These are phyloP conservation scores for Nothura maculosa DNA, from an alignment of 2,797 vertebrate genomes.

Conservation along the genomic window DNA sequence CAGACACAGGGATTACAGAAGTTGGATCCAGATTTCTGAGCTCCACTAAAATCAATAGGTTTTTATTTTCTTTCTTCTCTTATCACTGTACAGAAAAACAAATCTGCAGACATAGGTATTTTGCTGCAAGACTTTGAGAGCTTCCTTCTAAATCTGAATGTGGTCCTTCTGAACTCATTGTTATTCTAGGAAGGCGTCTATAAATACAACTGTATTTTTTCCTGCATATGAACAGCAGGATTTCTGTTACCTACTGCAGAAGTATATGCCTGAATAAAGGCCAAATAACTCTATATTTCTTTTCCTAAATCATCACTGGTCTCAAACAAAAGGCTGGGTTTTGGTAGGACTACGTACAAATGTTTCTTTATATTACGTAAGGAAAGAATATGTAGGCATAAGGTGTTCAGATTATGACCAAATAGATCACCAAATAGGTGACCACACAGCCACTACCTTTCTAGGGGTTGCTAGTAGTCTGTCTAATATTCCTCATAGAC, in stretches of 20 bases:
- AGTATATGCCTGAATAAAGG: not conserved
- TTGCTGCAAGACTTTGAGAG: not conserved
- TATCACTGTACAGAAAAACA: not conserved
- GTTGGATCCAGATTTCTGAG: not conserved
- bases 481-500: not conserved
- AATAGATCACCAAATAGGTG: not conserved
- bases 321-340: not conserved
- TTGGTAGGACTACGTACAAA: not conserved
- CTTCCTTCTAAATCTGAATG: not conserved
- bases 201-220: not conserved
- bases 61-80: not conserved
- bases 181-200: not conserved
- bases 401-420: not conserved
- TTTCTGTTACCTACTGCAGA: not conserved
- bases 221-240: not conserved
- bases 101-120: not conserved
- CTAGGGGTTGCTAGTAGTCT: fast-evolving
- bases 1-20: not conserved
- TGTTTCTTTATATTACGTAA: not conserved
- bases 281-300: not conserved
- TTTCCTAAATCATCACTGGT: not conserved
- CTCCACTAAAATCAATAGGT: not conserved
- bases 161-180: not conserved
- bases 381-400: not conserved
- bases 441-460: not conserved